Percentiles rank a stretch among this genome's conserved stretches.
Conservation (phyloP, 2,888 invertebrate species). For the Drosophila infuscata region DNA sequence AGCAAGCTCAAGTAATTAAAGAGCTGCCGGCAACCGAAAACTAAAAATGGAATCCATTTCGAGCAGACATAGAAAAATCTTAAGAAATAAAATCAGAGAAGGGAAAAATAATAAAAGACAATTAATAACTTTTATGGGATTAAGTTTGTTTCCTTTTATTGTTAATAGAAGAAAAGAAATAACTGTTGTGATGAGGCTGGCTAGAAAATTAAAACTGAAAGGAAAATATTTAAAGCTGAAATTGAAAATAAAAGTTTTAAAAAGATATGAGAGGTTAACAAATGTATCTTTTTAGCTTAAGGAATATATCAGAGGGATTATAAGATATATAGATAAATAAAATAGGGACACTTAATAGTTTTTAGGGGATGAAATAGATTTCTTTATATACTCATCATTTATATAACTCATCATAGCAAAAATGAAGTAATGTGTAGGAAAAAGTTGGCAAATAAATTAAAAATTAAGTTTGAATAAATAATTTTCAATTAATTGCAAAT, state of each 20-base stretch:
- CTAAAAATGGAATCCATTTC: background rate
- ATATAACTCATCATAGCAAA: no score
- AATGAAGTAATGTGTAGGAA: background rate
- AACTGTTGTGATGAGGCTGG: background rate
- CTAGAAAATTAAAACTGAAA: background rate
- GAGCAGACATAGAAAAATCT: background rate
- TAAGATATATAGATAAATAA: background rate
- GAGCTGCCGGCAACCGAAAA: background rate
- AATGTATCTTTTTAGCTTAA: background rate
- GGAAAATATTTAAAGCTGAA: background rate
- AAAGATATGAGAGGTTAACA: background rate
- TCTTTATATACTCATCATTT: no score
- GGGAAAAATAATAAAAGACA: background rate
- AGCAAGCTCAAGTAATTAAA: constrained; percentile 41
- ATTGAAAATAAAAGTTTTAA: background rate
- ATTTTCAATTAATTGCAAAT: background rate
- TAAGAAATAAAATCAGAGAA: background rate
- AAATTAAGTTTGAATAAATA: background rate
- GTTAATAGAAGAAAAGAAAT: background rate
- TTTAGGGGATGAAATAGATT: background rate
- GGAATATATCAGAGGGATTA: background rate
- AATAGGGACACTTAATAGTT: background rate
- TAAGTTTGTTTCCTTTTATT: no score
- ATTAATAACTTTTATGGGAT: background rate
- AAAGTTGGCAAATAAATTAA: rapidly evolving